phyloP scores from a whole-genome alignment of 2,888 invertebrate genomes.

The Seira ritae region DNA sequence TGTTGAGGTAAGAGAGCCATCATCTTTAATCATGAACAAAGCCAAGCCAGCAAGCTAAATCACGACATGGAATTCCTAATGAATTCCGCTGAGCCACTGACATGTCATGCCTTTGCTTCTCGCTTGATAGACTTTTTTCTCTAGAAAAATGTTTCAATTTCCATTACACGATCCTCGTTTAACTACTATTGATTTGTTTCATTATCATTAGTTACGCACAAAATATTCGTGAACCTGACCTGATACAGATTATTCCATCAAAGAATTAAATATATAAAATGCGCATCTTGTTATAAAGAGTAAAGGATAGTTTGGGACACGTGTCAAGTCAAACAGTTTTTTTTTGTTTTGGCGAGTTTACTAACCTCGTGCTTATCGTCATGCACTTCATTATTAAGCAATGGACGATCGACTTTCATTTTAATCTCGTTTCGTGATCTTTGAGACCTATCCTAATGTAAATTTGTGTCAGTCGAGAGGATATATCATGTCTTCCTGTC shows the following conservation, averaged over 20 bases:
- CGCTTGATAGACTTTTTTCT: background rate
- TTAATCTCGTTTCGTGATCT: conserved; percentile 45
- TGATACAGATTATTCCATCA: conserved; percentile 11
- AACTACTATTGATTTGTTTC: background rate
- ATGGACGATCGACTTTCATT: too few species aligned
- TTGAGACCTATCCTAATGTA: conserved; percentile 45
- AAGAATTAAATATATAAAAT: background rate
- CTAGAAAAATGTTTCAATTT: background rate
- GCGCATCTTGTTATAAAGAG: background rate
- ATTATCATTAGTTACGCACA: too few species aligned
- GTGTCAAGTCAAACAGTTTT: conserved; percentile 7
- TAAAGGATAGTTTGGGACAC: background rate
- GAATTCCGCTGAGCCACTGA: background rate
- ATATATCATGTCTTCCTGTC: background rate
- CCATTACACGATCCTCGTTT: background rate
- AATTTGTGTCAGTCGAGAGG: conserved; percentile 6
- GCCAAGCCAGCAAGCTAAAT: conserved; percentile 25
- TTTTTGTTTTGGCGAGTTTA: background rate
- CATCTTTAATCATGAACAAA: too few species aligned
- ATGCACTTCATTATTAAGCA: too few species aligned
- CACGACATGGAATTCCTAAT: conserved; percentile 24
- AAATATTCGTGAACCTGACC: conserved; percentile 20
- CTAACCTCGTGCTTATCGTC: background rate
- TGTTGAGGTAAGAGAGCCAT: too few species aligned
- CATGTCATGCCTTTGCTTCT: background rate